Percentiles rank a stretch among this genome's conserved stretches.
These are phyloP conservation scores for Pangasius macronema DNA, from an alignment of 2,797 vertebrate genomes.

Conservation along the genomic window DNA sequence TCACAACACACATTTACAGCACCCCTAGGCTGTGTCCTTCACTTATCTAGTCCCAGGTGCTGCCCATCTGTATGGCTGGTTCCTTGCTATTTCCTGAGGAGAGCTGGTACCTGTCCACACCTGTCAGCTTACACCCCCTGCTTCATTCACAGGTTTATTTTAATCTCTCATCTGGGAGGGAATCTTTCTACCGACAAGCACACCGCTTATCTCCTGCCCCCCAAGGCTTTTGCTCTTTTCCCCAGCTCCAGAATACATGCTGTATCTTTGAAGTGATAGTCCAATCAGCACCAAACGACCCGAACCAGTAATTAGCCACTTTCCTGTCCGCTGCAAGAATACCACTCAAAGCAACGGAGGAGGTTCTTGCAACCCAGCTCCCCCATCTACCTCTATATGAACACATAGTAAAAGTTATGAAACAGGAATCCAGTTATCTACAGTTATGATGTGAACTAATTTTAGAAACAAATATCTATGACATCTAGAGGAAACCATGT, in stretches of 20 bases:
- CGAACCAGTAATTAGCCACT: constrained; percentile 68
- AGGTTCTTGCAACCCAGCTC: background rate
- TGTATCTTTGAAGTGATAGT: constrained; percentile 71
- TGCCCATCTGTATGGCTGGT: constrained; percentile 71
- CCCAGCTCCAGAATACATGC: constrained; percentile 42
- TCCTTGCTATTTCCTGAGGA: constrained; percentile 51
- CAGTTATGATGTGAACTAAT: background rate
- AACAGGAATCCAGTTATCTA: background rate
- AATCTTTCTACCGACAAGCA: constrained; percentile 41
- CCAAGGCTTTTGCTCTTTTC: constrained; percentile 44
- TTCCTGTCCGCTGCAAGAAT: constrained; percentile 59
- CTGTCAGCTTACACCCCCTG: constrained; percentile 61
- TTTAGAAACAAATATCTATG: background rate
- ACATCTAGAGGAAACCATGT: background rate
- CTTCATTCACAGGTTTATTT: constrained; percentile 65
- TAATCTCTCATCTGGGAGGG: constrained; percentile 55
- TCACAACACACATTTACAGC: constrained; percentile 10
- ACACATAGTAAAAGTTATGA: background rate
- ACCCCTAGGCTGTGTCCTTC: constrained; percentile 33
- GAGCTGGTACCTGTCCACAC: constrained; percentile 68
- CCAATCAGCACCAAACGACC: constrained; percentile 61
- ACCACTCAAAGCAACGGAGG: constrained; percentile 23
- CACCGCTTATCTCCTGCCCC: constrained; percentile 62
- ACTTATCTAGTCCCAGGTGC: constrained; percentile 71
- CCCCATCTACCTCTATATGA: background rate